These are phyloP conservation scores for Clarias batrachus DNA, from an alignment of 2,113 vertebrate genomes.

Conservation along the genomic window DNA sequence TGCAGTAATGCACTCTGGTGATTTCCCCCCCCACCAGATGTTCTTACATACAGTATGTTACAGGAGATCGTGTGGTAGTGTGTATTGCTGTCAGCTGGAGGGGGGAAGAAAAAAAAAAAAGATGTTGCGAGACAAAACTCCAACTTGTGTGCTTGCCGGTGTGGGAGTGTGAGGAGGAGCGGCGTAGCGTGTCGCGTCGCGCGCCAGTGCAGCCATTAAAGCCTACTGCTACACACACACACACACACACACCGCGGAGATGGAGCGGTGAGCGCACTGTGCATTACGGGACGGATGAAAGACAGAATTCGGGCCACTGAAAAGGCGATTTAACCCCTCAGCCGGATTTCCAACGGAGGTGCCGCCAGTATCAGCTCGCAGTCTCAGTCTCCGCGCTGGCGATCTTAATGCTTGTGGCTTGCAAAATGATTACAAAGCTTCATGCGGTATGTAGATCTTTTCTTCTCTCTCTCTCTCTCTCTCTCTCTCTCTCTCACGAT, in stretches of 20 bases:
- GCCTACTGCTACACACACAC: conserved; percentile 21
- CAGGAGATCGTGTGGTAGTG: conserved; percentile 57
- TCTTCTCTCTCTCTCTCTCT: neutral
- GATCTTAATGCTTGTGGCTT: conserved; percentile 34
- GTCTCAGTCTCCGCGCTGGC: conserved; percentile 10
- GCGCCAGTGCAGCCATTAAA: conserved; percentile 56
- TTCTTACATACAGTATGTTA: neutral
- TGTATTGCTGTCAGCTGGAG: conserved; percentile 42
- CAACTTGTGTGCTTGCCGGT: conserved; percentile 65
- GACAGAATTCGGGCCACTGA: neutral
- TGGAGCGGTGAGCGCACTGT: conserved; percentile 6
- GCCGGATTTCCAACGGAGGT: conserved; percentile 30
- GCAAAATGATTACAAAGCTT: conserved; percentile 46
- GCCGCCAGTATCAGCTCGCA: neutral
- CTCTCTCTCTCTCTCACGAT: neutral
- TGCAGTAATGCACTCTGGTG: neutral
- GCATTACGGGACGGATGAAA: conserved; percentile 30
- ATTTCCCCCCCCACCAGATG: neutral
- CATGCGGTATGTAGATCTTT: conserved; percentile 45
- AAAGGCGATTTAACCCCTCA: neutral
- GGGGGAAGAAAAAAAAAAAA: too few species aligned
- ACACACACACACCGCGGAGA: conserved; percentile 25
- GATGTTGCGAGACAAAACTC: neutral
- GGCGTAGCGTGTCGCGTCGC: conserved; percentile 49
- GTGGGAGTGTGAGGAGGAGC: conserved; percentile 63